Evolutionary conservation across 1,140 invertebrate genomes (phyloP), one percentile per base, ranked within the genome.

Genomic region (Neodiprion pinetum): DNA sequence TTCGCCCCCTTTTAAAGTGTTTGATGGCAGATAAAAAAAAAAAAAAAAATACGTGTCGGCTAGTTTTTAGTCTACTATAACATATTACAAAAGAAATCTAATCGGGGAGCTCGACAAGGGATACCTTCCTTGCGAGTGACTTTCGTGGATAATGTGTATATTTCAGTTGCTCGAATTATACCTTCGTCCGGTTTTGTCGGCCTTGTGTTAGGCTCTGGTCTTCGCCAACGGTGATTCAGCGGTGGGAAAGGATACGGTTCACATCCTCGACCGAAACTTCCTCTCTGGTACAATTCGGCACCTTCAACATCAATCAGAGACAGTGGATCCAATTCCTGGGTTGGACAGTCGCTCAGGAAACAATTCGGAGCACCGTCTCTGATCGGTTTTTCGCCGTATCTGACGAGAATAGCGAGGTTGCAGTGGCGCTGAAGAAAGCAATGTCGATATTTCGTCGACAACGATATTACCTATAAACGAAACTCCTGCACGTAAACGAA

Each of bases 221-320:
- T 53, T 11, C n/a, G 10, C n/a, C 50, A 10, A 14, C 50, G 50
- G n/a, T 53, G 10, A 53, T 53, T 68, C 28, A 68, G 21, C 28
- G 67, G 67, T 11, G 67, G 67, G 17, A 84, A 83, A 68, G 85
- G 90, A 79, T 91, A 89, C 1, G 93, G 91, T 83, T 95, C 94
- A 76, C 94, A 95, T 1, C 94, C 94, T 70, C 93, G 90, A 0
- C 94, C 94, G 77, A 93, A 95, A 82, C 94, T 95, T 0, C 93
- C 94, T 67, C 94, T 86, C 71, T 95, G 92, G 74, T 95, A 96
- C 23, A 95, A 87, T 82, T 95, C 94, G 61, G 93, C 94, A 0
- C 91, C 90, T 7, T 87, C 81, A 81, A 86, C 80, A 23, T 86
- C 82, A 0, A 87, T 83, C 82, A 93, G 92, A 11, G 90, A 86